Evolutionary conservation across 1,140 invertebrate genomes (phyloP), one percentile per base, ranked within the genome.

Genomic region (Amyelois transitella): DNA sequence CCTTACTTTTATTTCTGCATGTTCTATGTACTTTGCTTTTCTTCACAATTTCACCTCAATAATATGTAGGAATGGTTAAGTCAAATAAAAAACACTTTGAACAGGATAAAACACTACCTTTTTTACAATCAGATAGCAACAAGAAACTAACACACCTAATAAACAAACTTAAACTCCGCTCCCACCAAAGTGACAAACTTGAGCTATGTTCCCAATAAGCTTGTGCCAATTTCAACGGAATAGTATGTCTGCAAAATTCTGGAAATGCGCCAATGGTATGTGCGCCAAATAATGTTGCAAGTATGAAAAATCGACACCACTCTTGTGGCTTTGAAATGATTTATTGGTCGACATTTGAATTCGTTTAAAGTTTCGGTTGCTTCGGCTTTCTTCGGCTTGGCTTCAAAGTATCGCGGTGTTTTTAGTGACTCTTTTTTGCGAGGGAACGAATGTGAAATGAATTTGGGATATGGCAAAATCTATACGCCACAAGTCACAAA

Each of bases 141-240:
- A 8, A 38, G n/a, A 38, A 38, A 38, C 32, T 38, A 14, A n/a
- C n/a, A n/a, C n/a, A 38, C 12, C 12, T 38, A 38, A 38, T 38
- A 14, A n/a, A 14, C 32, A 38, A 38, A 38, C 32, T 38, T 38
- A 38, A 38, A 14, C 17, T 38, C n/a, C 32, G 17, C 17, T 38
- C 32, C 32, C 3, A 24, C n/a, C 32, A 14, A 38, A 32, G 17
- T 38, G 32, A 62, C 60, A 58, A 60, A 55, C 43, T 62, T 62
- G 56, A 61, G 64, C 58, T 57, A 66, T 64, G 53, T 22, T 60
- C 58, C 65, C 62, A 71, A 62, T 71, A 67, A 64, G 55, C 57
- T 61, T 52, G 51, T 63, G 60, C 64, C 57, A 58, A 67, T 71
- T 65, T 38, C 32, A 38, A 38, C 58, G 58, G 55, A 60, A 71